These are phyloP conservation scores for Holcopasites calliopsidis DNA, from an alignment of 1,140 invertebrate genomes.

Conservation along the genomic window DNA sequence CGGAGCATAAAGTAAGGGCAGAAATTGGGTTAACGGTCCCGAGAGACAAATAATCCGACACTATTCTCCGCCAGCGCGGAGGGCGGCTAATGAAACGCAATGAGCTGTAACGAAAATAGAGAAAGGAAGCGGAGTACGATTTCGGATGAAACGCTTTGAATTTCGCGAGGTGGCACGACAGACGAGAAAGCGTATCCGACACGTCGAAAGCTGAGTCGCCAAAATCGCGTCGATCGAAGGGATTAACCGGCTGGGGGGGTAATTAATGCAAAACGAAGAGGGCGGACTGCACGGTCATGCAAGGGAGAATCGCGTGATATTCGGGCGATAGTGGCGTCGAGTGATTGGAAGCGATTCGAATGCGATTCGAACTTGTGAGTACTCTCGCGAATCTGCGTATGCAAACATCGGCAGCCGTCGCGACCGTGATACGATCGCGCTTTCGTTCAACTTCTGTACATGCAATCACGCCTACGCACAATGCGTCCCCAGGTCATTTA, in stretches of 20 bases:
- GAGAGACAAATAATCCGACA: constrained; percentile 27
- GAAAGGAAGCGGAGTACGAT: not conserved
- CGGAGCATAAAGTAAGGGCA: not conserved
- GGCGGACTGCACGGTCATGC: not conserved
- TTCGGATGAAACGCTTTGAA: no score
- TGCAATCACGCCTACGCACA: constrained; percentile 10
- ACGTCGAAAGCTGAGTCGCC: no score
- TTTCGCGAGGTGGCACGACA: constrained; percentile 22
- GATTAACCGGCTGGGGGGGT: no score
- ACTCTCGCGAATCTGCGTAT: constrained; percentile 52
- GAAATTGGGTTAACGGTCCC: constrained; percentile 34
- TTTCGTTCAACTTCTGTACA: not conserved
- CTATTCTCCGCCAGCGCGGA: no score
- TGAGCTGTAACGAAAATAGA: constrained; percentile 44
- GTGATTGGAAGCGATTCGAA: constrained; percentile 53
- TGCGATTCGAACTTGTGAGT: constrained; percentile 63
- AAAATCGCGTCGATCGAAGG: no score
- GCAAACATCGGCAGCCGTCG: constrained; percentile 44
- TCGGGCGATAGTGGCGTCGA: constrained; percentile 21
- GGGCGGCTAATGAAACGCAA: constrained; percentile 53
- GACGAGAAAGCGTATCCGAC: no score
- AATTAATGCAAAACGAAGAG: not conserved
- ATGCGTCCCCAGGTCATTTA: not conserved
- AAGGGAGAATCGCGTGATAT: constrained; percentile 25
- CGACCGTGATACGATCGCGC: constrained; percentile 19